Percentiles rank a stretch among this genome's conserved stretches.
These are phyloP conservation scores for Aphodius sticticus DNA, from an alignment of 2,888 invertebrate species.

Conservation along the genomic window DNA sequence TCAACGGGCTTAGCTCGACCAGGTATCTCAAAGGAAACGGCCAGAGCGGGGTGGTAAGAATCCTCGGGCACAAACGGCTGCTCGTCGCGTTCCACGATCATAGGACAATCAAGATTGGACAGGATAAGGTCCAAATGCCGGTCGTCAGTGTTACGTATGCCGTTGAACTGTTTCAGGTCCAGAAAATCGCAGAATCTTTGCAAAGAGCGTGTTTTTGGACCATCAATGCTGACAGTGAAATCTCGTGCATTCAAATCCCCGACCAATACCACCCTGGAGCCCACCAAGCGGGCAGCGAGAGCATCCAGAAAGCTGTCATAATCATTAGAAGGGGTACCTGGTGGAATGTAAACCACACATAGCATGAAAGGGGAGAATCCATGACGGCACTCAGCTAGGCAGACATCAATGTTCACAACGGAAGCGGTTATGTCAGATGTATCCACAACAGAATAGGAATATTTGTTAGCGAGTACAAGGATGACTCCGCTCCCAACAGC, in stretches of 20 bases:
- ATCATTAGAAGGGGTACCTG: background rate
- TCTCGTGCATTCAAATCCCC: constrained; percentile 6
- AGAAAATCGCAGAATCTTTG: constrained; percentile 13
- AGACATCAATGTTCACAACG: no score
- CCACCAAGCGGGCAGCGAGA: background rate
- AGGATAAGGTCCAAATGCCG: constrained; percentile 5
- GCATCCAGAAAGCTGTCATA: constrained; percentile 13
- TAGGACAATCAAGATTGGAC: background rate
- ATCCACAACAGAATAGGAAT: no score
- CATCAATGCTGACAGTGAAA: background rate
- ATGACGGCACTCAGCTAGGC: no score
- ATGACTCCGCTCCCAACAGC: no score
- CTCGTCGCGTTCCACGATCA: background rate
- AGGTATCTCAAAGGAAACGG: background rate
- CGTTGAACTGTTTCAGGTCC: constrained; percentile 13
- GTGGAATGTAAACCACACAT: background rate
- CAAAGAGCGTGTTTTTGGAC: background rate
- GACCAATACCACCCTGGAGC: background rate
- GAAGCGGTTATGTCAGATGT: no score
- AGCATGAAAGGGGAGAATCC: background rate
- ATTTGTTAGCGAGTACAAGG: no score
- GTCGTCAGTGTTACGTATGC: background rate
- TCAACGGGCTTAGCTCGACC: background rate
- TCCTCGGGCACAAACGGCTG: constrained; percentile 15
- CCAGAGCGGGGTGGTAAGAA: constrained; percentile 10